A percentile compares a stretch with the other conserved stretches of the same genome.
phyloP scores from a whole-genome alignment of 2,888 invertebrate genomes.

The Helicoverpa assulta region DNA sequence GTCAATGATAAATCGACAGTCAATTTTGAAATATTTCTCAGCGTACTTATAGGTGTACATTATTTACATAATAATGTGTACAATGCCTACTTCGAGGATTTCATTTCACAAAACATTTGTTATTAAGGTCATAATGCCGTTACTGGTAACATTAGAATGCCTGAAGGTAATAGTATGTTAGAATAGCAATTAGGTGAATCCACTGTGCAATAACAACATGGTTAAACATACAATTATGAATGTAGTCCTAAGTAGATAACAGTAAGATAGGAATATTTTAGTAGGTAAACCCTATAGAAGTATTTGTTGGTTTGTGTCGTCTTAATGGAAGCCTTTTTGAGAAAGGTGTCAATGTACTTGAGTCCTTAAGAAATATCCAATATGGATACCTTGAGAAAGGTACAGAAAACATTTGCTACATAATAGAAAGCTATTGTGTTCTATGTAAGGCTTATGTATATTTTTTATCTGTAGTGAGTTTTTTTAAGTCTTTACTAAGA shows the following conservation, averaged over 20 bases:
- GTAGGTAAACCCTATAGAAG: neutral
- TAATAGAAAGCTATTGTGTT: neutral
- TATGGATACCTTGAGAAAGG: neutral
- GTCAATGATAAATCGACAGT: slow-evolving; percentile 17
- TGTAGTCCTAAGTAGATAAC: slow-evolving; percentile 26
- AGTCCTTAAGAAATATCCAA: neutral
- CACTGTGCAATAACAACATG: slow-evolving; percentile 24
- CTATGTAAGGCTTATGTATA: neutral
- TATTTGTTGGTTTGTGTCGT: too few relatives aligned
- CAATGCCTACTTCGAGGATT: slow-evolving; percentile 8
- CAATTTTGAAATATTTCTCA: slow-evolving; percentile 3
- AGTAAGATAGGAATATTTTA: slow-evolving; percentile 14
- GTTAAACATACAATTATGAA: slow-evolving; percentile 35
- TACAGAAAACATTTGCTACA: neutral
- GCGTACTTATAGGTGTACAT: neutral
- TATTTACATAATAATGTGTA: slow-evolving; percentile 13
- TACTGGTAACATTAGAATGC: slow-evolving; percentile 26
- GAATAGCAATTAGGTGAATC: slow-evolving; percentile 32
- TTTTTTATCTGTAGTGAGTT: neutral
- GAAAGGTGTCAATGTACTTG: neutral
- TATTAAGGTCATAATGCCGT: slow-evolving; percentile 33
- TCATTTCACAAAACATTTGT: slow-evolving; percentile 14
- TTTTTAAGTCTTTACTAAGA: too few relatives aligned
- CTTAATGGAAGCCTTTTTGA: neutral
- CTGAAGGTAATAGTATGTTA: slow-evolving; percentile 46